Percentiles rank a stretch among this genome's conserved stretches.
Evolutionary conservation across 1,140 invertebrate species (phyloP).

Genomic region (Pseudomyrmex concolor): DNA sequence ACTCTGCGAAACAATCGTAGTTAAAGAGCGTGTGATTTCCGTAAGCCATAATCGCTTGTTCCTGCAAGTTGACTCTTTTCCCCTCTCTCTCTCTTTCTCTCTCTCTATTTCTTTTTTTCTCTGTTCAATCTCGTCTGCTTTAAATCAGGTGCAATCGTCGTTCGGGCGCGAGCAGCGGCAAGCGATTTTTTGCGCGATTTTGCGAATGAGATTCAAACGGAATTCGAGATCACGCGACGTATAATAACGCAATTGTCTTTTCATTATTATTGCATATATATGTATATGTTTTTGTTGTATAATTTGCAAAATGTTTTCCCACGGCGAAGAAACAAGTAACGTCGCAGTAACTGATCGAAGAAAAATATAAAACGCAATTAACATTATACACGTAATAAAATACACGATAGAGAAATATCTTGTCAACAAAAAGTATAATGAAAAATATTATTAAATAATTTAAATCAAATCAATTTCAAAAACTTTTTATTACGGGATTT

Average conservation of each 20-base stretch:
- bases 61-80: constrained; percentile 11
- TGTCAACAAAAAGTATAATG: too few species aligned
- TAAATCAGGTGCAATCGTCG: constrained; percentile 39
- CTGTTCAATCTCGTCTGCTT: constrained; percentile 29
- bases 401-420: too few species aligned
- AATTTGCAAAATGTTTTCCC: too few species aligned
- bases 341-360: too few species aligned
- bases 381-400: too few species aligned
- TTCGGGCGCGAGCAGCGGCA: constrained; percentile 23
- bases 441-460: too few species aligned
- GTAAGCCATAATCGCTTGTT: constrained; percentile 37
- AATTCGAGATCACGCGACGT: constrained; percentile 37
- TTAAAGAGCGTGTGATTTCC: constrained; percentile 46
- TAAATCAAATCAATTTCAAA: too few species aligned
- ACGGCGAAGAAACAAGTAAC: too few species aligned
- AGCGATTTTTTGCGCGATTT: constrained; percentile 19
- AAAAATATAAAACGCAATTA: too few species aligned
- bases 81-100: too few species aligned
- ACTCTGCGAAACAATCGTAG: constrained; percentile 19
- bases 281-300: too few species aligned
- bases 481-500: too few species aligned
- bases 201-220: constrained; percentile 60
- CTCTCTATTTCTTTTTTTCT: not conserved
- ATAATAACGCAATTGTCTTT: not conserved
- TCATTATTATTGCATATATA: not conserved